Conservation (phyloP, 2,113 vertebrate genomes). For the Nerophis ophidion region DNA sequence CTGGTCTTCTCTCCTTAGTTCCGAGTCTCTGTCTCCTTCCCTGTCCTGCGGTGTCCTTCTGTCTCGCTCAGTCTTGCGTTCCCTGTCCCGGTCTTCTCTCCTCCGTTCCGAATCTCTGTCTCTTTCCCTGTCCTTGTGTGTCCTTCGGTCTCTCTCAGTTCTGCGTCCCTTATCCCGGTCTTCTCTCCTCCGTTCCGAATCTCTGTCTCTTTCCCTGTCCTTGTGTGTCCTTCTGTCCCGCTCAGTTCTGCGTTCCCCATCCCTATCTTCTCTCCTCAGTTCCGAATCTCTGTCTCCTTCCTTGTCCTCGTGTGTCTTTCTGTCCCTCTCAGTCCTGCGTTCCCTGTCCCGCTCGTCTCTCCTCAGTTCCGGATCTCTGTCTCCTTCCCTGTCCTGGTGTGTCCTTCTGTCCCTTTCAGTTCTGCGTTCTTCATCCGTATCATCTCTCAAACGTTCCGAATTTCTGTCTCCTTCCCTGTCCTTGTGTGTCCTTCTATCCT, state of each 20-base stretch:
- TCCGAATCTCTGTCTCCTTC: conserved; percentile 35
- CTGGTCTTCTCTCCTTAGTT: conserved; percentile 29
- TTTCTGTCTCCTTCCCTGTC: conserved; percentile 32
- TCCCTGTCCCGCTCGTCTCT: conserved; percentile 17
- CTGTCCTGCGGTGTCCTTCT: conserved; percentile 9
- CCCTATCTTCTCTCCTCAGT: conserved; percentile 29
- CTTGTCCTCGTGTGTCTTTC: conserved; percentile 33
- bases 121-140: conserved; percentile 3
- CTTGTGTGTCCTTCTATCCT: conserved; percentile 27
- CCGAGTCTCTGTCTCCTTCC: conserved; percentile 6
- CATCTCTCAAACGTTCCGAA: not conserved
- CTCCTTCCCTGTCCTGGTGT: conserved; percentile 48
- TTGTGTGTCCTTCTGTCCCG: too few relatives aligned
- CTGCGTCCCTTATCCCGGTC: conserved; percentile 33
- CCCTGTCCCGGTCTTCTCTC: conserved; percentile 27
- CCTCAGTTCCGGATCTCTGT: conserved; percentile 53
- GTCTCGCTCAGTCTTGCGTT: conserved; percentile 34
- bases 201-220: conserved; percentile 4
- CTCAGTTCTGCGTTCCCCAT: conserved; percentile 7
- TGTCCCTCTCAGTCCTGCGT: conserved; percentile 18
- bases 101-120: conserved; percentile 26
- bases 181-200: not conserved
- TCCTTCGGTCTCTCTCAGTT: conserved; percentile 21
- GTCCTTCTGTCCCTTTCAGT: conserved; percentile 35
- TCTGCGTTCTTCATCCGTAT: conserved; percentile 9